Conservation (phyloP, 2,797 vertebrate genomes). For the Coreius guichenoti region DNA sequence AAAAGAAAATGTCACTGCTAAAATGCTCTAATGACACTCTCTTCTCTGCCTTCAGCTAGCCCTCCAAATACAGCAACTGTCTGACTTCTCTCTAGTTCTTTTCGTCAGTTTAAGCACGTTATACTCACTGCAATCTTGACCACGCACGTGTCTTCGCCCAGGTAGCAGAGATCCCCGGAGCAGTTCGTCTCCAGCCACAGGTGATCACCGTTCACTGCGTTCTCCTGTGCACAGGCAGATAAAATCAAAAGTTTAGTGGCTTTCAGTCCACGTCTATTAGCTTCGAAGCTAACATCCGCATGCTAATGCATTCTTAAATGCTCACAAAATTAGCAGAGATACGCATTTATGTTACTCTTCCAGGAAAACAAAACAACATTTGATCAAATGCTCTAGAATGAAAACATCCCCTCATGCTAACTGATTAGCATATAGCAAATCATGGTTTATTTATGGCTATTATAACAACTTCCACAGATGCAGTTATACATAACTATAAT, state of each 20-base stretch:
- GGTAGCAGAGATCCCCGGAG: constrained; percentile 95
- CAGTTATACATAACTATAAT: neutral
- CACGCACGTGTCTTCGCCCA: constrained; percentile 94
- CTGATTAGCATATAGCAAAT: constrained; percentile 4
- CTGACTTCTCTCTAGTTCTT: neutral
- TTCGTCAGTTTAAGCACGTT: neutral
- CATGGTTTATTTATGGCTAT: neutral
- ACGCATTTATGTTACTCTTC: neutral
- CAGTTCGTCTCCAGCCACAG: constrained; percentile 98
- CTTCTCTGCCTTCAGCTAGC: constrained; percentile 4
- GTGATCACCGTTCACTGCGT: constrained; percentile 94
- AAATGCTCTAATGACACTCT: constrained; percentile 41
- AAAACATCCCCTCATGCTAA: neutral
- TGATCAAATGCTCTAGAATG: neutral
- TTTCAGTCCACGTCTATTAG: neutral
- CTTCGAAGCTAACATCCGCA: neutral
- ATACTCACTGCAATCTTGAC: constrained; percentile 94
- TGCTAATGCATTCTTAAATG: neutral
- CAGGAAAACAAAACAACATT: neutral
- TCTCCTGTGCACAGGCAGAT: constrained; percentile 81
- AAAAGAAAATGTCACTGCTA: constrained; percentile 47
- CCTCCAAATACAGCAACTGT: constrained; percentile 7
- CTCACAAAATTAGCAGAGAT: neutral
- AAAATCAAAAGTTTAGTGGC: neutral
- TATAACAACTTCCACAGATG: neutral